These are phyloP conservation scores for Hippopotamyrus pictus DNA, from an alignment of 2,797 vertebrate genomes.

Conservation along the genomic window DNA sequence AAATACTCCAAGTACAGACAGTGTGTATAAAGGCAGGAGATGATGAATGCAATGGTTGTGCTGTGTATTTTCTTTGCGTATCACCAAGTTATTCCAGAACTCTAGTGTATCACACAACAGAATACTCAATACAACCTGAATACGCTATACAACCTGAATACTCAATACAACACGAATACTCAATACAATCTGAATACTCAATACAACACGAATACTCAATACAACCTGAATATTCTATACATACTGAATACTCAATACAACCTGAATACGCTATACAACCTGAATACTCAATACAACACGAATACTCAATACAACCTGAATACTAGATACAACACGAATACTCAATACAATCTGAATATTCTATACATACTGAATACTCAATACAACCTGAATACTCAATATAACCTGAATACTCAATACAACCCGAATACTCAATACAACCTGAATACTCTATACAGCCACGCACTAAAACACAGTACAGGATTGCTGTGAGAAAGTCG, in stretches of 20 bases:
- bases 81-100: background rate
- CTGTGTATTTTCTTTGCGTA: background rate
- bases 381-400: background rate
- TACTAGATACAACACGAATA: too few species aligned
- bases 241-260: background rate
- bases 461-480: background rate
- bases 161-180: background rate
- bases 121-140: background rate
- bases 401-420: too few species aligned
- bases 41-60: background rate
- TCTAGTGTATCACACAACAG: background rate
- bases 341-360: background rate
- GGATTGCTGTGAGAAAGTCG: background rate
- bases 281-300: background rate
- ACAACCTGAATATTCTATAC: background rate
- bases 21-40: background rate
- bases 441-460: background rate
- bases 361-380: background rate
- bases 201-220: background rate
- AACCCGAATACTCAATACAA: background rate
- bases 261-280: background rate
- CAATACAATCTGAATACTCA: background rate
- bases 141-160: background rate
- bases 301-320: too few species aligned
- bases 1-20: background rate